Base-by-base conservation (phyloP, 2,888 invertebrate genomes). In the Eupeodes luniger region DNA sequence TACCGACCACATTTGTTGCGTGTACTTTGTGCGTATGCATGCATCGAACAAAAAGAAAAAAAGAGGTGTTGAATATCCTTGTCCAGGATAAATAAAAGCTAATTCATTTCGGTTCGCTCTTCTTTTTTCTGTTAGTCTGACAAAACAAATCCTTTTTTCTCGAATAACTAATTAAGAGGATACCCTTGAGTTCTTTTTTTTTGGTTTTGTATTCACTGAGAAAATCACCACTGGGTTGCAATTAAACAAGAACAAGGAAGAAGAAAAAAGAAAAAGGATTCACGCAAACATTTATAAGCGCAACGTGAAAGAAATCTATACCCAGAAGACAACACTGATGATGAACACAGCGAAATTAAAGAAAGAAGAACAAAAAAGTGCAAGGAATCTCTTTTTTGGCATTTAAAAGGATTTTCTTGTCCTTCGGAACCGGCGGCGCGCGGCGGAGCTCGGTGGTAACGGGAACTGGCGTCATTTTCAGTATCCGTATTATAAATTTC, bases 341-440 rank as follows among this genome's bases (percentile, higher is more conserved):
- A 27, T 27, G 47, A 66, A 27, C 11, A 11, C 53, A 53, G 16
- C 27, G 3, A 40, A 40, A 62, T 5, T 11, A n/a, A 57, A 40
- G 59, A 75, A 70, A 75, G 16, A 47, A 44, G 36, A 16, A 59
- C 19, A 7, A n/a, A 64, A 76, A 69, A 77, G n/a, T 75, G 49
- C 81, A 79, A 88, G 86, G 69, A 85, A 89, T 72, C 10, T 59
- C 61, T 66, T 40, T 40, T 40, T 40, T 87, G 82, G 90, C 79
- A 85, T 86, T 40, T 90, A 90, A 90, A 90, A 90, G 90, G 90
- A 90, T 90, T 90, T 90, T 89, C 90, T 89, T 90, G 90, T 90
- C 89, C 61, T 82, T 81, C 34, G 27, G 2, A 1, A 79, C 83
- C 85, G 78, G 74, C 85, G 85, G 81, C 82, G 59, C 53, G 57